Conservation (phyloP, 2,797 vertebrate species). For the Petrocephalus schoutedeni region DNA sequence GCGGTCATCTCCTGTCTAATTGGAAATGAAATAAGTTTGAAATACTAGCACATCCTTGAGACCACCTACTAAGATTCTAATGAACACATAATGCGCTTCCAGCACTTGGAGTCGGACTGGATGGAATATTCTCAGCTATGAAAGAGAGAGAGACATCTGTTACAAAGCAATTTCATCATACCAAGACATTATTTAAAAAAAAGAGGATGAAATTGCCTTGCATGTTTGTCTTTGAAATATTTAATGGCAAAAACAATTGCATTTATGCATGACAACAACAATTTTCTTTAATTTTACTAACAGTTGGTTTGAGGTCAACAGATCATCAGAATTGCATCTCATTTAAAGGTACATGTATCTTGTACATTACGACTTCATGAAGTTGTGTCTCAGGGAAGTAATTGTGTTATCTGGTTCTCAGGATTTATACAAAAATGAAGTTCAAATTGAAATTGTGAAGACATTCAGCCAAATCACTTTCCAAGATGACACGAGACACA, state of each 20-base stretch:
- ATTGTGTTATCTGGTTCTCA: background rate
- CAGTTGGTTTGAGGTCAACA: background rate
- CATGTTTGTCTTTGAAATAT: background rate
- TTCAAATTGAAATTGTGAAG: background rate
- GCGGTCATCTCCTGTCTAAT: background rate
- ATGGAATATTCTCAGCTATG: background rate
- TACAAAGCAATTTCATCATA: constrained; percentile 14
- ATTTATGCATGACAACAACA: background rate
- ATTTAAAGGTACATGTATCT: background rate
- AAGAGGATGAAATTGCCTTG: background rate
- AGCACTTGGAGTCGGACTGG: background rate
- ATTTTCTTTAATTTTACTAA: background rate
- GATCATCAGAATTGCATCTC: background rate
- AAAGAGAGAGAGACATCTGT: background rate
- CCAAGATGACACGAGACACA: background rate
- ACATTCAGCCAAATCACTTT: background rate
- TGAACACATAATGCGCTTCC: background rate
- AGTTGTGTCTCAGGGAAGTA: background rate
- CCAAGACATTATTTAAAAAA: background rate
- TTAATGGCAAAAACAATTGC: background rate
- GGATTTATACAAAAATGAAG: background rate
- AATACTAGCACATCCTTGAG: background rate
- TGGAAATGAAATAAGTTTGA: background rate
- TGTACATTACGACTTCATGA: background rate
- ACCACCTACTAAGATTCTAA: background rate